Evolutionary conservation across 2,888 invertebrate species (phyloP), one percentile per base, ranked within the genome.

Genomic region (Octodonta nipae): DNA sequence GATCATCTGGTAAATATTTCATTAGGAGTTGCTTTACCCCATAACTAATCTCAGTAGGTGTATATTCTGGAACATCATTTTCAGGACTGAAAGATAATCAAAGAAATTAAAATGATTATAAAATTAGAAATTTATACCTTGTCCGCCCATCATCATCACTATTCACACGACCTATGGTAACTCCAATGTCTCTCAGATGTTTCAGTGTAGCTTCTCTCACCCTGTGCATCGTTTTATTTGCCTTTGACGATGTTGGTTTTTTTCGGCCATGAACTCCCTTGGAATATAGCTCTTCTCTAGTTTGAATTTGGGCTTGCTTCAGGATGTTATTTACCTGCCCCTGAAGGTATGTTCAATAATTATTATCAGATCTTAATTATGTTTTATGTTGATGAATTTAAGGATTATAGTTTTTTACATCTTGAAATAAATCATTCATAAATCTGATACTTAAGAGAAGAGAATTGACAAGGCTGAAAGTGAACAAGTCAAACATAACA

Each of bases 251-350:
- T 16, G 26, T 15, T n/a, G 22, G 31, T 3, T 8, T 26, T 25
- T 13, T 22, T 29, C 28, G 20, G 14, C 32, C 33, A 11, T 13
- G 11, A 6, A 13, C 26, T 10, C 20, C 24, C 28, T 17, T 29
- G n/a, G 26, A 37, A 11, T 14, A 17, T 5, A 41, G 17, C 15
- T 46, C 43, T 22, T 46, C 42, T 13, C 34, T 36, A 13, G 47
- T 30, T 49, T 43, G n/a, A 47, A 43, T 40, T 17, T 54, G 52
- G n/a, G 65, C 59, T 41, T 65, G 65, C 43, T 64, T 60, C 29
- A 71, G 50, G 38, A 70, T 64, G 43, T 67, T 63, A 51, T 70
- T 68, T 0, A 71, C 69, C 51, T 70, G 68, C 2, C 62, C 65
- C 63, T 63, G 38, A 25, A 46, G 39, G n/a, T n/a, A n/a, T n/a